phyloP scores from a whole-genome alignment of 2,888 invertebrate genomes.

The Nephrotoma flavescens region DNA sequence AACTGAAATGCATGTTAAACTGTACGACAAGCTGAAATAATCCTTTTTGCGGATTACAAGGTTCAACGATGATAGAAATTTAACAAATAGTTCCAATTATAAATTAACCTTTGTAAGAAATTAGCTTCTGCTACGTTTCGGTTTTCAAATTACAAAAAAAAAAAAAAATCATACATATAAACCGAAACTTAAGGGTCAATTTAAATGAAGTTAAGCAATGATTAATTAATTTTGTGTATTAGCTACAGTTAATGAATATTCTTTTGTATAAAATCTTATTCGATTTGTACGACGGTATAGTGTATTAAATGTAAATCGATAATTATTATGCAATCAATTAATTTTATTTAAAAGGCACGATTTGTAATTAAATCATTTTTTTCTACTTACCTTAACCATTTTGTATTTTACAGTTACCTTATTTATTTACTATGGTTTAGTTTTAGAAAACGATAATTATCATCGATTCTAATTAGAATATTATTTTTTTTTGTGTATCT shows the following conservation, averaged over 20 bases:
- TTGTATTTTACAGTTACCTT: not conserved
- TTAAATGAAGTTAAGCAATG: not conserved
- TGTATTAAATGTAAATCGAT: not conserved
- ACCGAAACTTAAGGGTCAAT: not conserved
- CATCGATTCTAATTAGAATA: not conserved
- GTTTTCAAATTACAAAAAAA: not conserved
- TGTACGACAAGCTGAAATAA: too few relatives aligned
- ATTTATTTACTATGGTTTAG: not conserved
- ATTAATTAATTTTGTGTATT: not conserved
- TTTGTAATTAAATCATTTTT: not conserved
- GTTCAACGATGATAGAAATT: too few relatives aligned
- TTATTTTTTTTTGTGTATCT: not conserved
- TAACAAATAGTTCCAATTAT: too few relatives aligned
- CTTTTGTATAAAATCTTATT: not conserved
- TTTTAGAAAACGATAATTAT: not conserved
- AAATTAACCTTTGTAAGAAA: not conserved
- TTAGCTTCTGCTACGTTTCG: not conserved
- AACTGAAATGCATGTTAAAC: not conserved
- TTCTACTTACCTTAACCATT: not conserved
- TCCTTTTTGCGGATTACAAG: too few relatives aligned
- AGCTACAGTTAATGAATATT: not conserved
- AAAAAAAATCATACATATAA: not conserved
- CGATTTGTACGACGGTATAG: not conserved
- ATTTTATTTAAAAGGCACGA: not conserved
- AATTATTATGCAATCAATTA: not conserved